Conservation (phyloP, 2,888 invertebrate species). For the Noctuana brunneofusca region DNA sequence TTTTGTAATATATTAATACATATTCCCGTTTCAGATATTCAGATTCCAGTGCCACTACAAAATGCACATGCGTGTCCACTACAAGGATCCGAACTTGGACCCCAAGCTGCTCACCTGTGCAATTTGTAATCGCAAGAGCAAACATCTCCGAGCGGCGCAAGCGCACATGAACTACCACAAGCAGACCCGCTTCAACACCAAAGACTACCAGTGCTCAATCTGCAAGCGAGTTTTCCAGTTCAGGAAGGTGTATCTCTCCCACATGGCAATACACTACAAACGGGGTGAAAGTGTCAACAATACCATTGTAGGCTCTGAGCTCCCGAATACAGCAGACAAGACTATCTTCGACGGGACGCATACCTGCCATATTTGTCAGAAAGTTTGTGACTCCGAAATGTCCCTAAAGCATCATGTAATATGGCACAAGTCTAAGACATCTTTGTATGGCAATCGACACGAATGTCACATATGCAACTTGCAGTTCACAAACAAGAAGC, state of each 20-base stretch:
- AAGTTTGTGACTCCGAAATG: constrained; percentile 69
- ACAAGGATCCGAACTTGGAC: constrained; percentile 67
- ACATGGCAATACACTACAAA: constrained; percentile 77
- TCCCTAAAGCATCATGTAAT: constrained; percentile 71
- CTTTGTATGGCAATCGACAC: constrained; percentile 68
- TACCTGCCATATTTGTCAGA: constrained; percentile 73
- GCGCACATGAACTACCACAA: constrained; percentile 77
- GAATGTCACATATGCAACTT: constrained; percentile 75
- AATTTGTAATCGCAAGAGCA: constrained; percentile 72
- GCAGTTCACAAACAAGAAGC: constrained; percentile 73
- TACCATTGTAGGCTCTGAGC: constrained; percentile 58
- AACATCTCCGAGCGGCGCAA: constrained; percentile 74
- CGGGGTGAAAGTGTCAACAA: constrained; percentile 69
- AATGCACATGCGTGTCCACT: constrained; percentile 74
- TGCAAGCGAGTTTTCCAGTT: constrained; percentile 74
- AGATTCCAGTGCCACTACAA: constrained; percentile 73
- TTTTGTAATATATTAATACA: background rate
- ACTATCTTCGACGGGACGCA: constrained; percentile 57
- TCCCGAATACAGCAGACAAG: constrained; percentile 49
- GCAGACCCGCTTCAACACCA: constrained; percentile 73
- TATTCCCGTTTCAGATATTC: constrained; percentile 61
- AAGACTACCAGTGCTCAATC: constrained; percentile 77
- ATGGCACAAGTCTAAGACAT: constrained; percentile 75
- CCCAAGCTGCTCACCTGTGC: constrained; percentile 67
- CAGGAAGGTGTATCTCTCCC: constrained; percentile 71